Conservation (phyloP, 2,113 vertebrate genomes). For the Mungos mungo region DNA sequence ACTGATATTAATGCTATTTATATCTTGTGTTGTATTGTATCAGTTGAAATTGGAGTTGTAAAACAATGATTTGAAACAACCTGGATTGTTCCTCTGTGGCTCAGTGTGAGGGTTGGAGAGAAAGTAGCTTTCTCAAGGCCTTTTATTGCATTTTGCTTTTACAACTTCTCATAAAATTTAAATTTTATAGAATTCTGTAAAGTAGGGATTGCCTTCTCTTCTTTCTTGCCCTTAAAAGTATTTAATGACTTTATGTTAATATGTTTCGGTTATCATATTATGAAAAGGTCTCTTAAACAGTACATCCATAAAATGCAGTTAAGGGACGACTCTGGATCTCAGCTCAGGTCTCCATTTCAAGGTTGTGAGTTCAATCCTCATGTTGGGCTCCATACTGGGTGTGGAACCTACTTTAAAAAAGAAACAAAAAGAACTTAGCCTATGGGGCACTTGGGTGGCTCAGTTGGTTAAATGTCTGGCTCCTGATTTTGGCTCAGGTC, state of each 20-base stretch:
- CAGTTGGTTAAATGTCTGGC: too few relatives aligned
- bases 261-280: background rate
- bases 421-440: too few relatives aligned
- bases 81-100: background rate
- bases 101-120: background rate
- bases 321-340: too few relatives aligned
- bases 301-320: background rate
- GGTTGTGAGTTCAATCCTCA: too few relatives aligned
- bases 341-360: too few relatives aligned
- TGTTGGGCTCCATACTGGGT: too few relatives aligned
- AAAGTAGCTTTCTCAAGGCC: background rate
- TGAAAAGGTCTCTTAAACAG: constrained; percentile 19
- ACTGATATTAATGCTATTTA: background rate
- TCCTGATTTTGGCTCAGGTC: too few relatives aligned
- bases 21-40: background rate
- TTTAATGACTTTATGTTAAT: background rate
- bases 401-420: too few relatives aligned
- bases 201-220: background rate
- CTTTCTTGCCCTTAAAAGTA: background rate
- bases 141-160: background rate
- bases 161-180: background rate
- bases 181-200: background rate
- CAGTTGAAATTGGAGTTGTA: background rate
- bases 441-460: too few relatives aligned
- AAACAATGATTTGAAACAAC: background rate